Conservation (phyloP, 2,797 vertebrate genomes). For the Ctenosaura bakeri region DNA sequence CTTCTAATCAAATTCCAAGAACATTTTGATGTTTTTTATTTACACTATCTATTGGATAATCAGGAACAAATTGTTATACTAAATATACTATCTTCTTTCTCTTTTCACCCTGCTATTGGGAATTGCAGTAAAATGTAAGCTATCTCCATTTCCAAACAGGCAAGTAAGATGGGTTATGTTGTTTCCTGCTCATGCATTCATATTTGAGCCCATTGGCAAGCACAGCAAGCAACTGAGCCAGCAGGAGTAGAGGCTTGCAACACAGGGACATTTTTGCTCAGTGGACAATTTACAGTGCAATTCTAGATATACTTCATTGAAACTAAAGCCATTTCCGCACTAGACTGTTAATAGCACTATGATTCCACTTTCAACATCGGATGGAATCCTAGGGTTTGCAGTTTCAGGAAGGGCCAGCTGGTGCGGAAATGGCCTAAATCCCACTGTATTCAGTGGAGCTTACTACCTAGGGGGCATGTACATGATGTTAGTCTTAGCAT, state of each 20-base stretch:
- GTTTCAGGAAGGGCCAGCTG: too few relatives aligned
- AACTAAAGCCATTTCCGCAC: too few relatives aligned
- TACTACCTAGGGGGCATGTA: neutral
- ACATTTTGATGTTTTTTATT: too few relatives aligned
- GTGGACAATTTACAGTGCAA: neutral
- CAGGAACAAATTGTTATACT: too few relatives aligned
- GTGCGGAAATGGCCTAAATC: too few relatives aligned
- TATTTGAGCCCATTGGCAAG: neutral
- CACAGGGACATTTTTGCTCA: neutral
- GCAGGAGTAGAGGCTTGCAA: neutral
- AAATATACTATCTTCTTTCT: too few relatives aligned
- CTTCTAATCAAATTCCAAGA: too few relatives aligned
- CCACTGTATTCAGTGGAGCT: neutral
- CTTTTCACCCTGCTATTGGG: neutral
- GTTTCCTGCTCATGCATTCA: constrained; percentile 9
- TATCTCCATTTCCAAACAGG: neutral
- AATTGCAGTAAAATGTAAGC: neutral
- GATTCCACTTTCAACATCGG: too few relatives aligned
- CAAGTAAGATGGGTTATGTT: neutral
- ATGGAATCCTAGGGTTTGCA: too few relatives aligned
- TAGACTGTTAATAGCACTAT: too few relatives aligned
- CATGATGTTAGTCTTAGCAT: neutral
- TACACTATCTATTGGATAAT: too few relatives aligned
- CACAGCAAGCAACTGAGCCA: constrained; percentile 3
- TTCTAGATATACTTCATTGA: neutral